Evolutionary conservation across 1,140 invertebrate genomes (phyloP).

Genomic region (Dendroctonus ponderosae): DNA sequence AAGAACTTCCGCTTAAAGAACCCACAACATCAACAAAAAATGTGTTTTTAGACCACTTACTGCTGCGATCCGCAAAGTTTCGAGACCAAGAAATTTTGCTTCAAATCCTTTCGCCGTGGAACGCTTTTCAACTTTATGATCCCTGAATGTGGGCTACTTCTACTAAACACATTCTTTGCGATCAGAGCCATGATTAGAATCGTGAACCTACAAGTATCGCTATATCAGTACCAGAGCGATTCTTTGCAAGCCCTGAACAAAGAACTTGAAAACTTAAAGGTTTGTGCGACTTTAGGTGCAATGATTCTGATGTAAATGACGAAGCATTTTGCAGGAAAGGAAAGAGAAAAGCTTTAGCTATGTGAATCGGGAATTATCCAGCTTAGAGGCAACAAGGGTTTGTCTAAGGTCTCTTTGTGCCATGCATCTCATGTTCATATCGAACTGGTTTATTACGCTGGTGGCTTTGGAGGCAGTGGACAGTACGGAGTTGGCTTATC

Average conservation of each 20-base stretch:
- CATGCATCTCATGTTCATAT: slow-evolving; percentile 47
- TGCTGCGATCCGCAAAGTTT: slow-evolving; percentile 63
- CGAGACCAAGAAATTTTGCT: slow-evolving; percentile 68
- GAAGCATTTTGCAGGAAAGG: slow-evolving; percentile 42
- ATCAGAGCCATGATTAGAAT: slow-evolving; percentile 50
- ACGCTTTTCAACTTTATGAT: slow-evolving; percentile 72
- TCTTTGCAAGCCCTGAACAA: slow-evolving; percentile 43
- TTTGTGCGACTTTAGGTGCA: background rate
- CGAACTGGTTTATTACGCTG: slow-evolving; percentile 68
- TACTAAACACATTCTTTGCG: slow-evolving; percentile 56
- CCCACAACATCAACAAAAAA: background rate
- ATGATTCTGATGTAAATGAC: background rate
- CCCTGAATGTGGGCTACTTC: slow-evolving; percentile 63
- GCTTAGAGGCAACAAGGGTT: slow-evolving; percentile 45
- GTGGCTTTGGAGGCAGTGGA: slow-evolving; percentile 66
- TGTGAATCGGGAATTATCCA: slow-evolving; percentile 43
- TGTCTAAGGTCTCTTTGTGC: slow-evolving; percentile 47
- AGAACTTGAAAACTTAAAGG: slow-evolving; percentile 48
- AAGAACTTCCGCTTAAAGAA: no score
- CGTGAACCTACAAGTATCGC: slow-evolving; percentile 47
- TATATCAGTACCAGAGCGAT: slow-evolving; percentile 46
- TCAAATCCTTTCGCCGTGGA: slow-evolving; percentile 70
- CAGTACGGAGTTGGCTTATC: slow-evolving; percentile 61
- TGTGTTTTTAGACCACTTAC: slow-evolving; percentile 60
- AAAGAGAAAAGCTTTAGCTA: slow-evolving; percentile 41